These are phyloP conservation scores for Theocolax elegans DNA, from an alignment of 1,140 invertebrate species.

Conservation along the genomic window DNA sequence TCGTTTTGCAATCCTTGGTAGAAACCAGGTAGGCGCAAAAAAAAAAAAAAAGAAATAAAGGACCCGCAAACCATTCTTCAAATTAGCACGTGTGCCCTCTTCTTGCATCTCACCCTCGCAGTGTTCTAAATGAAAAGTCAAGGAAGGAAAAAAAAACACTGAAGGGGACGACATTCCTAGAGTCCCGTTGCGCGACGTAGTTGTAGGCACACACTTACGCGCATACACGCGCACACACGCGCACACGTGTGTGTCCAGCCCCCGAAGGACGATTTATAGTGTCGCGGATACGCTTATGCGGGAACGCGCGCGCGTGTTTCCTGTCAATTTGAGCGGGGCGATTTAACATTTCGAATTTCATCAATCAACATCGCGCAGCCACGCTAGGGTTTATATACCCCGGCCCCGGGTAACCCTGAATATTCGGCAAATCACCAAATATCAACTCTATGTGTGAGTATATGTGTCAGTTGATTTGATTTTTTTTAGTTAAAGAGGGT, in stretches of 20 bases:
- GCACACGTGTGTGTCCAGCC: constrained; percentile 25
- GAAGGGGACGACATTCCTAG: constrained; percentile 24
- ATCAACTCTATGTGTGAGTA: no score
- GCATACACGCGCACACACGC: not conserved
- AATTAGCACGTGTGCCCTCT: constrained; percentile 8
- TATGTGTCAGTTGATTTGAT: no score
- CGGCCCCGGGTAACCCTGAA: no score
- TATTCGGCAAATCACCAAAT: no score
- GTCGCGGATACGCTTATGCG: constrained; percentile 29
- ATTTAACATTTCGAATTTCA: constrained; percentile 42
- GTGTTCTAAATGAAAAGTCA: not conserved
- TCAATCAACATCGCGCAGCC: constrained; percentile 29
- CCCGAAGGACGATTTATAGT: constrained; percentile 36
- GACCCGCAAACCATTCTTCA: not conserved
- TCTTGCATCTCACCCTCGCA: no score
- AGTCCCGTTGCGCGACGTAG: not conserved
- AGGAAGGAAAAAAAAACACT: constrained; percentile 1
- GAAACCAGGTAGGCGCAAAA: not conserved
- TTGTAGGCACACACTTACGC: no score
- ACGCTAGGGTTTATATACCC: no score
- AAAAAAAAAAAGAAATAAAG: not conserved
- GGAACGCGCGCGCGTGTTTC: constrained; percentile 29
- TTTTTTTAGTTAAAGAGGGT: no score
- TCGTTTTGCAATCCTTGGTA: not conserved
- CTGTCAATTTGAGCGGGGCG: constrained; percentile 36